These are phyloP conservation scores for Pristionchus entomophagus DNA, from an alignment of 2,888 invertebrate genomes.

Conservation along the genomic window DNA sequence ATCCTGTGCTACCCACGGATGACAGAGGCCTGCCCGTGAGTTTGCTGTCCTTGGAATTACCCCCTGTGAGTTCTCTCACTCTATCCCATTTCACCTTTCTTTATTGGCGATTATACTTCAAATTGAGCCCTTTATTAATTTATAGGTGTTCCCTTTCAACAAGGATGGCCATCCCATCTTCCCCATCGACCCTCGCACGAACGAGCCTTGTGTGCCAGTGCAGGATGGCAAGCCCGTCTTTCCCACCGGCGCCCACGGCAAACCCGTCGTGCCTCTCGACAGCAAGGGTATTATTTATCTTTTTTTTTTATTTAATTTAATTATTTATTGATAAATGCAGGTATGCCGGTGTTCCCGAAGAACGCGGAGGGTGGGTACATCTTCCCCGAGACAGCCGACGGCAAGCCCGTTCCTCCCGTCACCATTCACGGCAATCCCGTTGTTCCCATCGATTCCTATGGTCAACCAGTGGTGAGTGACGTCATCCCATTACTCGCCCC, in stretches of 20 bases:
- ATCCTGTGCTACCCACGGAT: conserved; percentile 30
- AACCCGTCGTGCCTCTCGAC: conserved; percentile 47
- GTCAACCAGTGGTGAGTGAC: conserved; percentile 44
- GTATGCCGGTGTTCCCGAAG: conserved; percentile 57
- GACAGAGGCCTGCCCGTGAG: conserved; percentile 38
- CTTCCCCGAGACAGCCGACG: conserved; percentile 55
- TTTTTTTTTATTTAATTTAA: no score
- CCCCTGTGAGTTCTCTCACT: no score
- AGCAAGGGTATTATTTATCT: neutral
- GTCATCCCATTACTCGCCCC: neutral
- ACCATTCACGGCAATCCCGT: conserved; percentile 60
- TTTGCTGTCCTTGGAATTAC: no score
- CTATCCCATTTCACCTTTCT: no score
- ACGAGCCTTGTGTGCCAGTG: conserved; percentile 39
- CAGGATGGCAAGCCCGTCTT: conserved; percentile 47
- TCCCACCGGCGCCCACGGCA: conserved; percentile 41
- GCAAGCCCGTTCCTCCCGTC: conserved; percentile 57
- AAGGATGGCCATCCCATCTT: conserved; percentile 49
- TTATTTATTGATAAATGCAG: conserved; percentile 34
- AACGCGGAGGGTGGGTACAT: conserved; percentile 53
- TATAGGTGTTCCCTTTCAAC: conserved; percentile 45
- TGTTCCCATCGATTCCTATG: conserved; percentile 54
- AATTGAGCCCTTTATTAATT: no score
- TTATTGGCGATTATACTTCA: no score
- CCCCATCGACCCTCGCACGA: conserved; percentile 38